A percentile compares a stretch with the other conserved stretches of the same genome.
These are phyloP conservation scores for Corythornis cristatus DNA, from an alignment of 2,113 vertebrate species.

Conservation along the genomic window DNA sequence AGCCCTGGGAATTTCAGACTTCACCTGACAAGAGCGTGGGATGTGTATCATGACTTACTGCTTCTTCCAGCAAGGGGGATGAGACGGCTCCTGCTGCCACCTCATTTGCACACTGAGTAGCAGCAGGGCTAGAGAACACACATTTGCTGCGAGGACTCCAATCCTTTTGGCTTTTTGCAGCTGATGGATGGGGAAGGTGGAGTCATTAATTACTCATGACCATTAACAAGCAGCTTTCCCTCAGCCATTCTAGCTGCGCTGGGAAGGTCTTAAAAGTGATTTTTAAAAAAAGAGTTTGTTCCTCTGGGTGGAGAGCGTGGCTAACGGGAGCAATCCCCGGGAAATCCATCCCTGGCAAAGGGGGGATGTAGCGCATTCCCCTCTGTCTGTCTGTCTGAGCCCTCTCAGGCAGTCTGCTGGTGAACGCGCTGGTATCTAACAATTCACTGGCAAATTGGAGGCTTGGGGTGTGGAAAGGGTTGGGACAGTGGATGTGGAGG, in stretches of 20 bases:
- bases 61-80: background rate
- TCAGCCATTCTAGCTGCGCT: background rate
- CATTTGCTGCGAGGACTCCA: constrained; percentile 37
- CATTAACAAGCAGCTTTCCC: constrained; percentile 50
- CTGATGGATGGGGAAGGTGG: constrained; percentile 59
- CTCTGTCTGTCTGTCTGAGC: background rate
- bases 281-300: background rate
- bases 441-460: constrained; percentile 25
- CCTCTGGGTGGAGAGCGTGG: background rate
- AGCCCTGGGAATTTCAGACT: constrained; percentile 39
- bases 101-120: constrained; percentile 12
- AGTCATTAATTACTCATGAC: constrained; percentile 59
- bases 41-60: constrained; percentile 46
- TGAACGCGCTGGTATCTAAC: constrained; percentile 20
- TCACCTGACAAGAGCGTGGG: constrained; percentile 48
- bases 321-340: constrained; percentile 25
- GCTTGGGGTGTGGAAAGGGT: background rate
- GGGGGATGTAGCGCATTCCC: background rate
- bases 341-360: constrained; percentile 14
- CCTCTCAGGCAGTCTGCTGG: constrained; percentile 17
- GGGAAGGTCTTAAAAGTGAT: constrained; percentile 15
- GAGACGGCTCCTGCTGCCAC: constrained; percentile 34
- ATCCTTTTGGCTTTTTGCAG: constrained; percentile 53
- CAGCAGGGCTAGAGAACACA: constrained; percentile 17
- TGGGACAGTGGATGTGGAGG: background rate